These are phyloP conservation scores for Tenthredo mesomela DNA, from an alignment of 2,888 invertebrate species.

Conservation along the genomic window DNA sequence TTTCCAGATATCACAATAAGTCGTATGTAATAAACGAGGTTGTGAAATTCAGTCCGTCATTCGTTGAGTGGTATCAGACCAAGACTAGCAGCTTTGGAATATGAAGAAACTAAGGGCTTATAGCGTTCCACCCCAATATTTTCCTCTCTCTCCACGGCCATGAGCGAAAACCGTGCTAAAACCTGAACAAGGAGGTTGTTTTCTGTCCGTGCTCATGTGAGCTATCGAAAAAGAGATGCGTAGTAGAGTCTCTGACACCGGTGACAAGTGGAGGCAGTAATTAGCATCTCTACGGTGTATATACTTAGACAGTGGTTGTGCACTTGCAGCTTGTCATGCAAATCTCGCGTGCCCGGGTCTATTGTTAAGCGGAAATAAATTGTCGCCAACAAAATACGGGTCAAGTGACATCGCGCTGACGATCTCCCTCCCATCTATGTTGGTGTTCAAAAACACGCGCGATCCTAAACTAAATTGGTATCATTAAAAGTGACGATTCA, in stretches of 20 bases:
- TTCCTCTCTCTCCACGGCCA: too few species aligned
- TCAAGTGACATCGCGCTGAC: neutral
- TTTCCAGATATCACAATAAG: too few species aligned
- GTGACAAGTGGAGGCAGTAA: constrained; percentile 15
- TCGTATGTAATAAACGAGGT: too few species aligned
- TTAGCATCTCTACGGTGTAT: constrained; percentile 23
- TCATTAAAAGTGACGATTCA: neutral
- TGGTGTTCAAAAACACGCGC: neutral
- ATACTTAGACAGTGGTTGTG: neutral
- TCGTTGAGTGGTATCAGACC: too few species aligned
- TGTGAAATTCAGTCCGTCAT: too few species aligned
- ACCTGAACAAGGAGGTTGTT: too few species aligned
- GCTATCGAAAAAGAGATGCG: neutral
- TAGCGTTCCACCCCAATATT: too few species aligned
- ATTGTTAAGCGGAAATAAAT: constrained; percentile 29
- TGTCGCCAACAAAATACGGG: neutral
- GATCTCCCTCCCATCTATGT: neutral
- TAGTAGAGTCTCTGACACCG: neutral
- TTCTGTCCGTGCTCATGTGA: too few species aligned
- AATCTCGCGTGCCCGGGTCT: neutral
- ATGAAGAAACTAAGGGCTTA: too few species aligned
- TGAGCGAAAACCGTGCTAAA: too few species aligned
- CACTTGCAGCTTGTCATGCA: constrained; percentile 32
- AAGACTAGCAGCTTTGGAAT: too few species aligned
- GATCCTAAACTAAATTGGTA: neutral